Evolutionary conservation across 2,797 vertebrate genomes (phyloP), one percentile per base, ranked within the genome.

Genomic region (Liparis tanakae): DNA sequence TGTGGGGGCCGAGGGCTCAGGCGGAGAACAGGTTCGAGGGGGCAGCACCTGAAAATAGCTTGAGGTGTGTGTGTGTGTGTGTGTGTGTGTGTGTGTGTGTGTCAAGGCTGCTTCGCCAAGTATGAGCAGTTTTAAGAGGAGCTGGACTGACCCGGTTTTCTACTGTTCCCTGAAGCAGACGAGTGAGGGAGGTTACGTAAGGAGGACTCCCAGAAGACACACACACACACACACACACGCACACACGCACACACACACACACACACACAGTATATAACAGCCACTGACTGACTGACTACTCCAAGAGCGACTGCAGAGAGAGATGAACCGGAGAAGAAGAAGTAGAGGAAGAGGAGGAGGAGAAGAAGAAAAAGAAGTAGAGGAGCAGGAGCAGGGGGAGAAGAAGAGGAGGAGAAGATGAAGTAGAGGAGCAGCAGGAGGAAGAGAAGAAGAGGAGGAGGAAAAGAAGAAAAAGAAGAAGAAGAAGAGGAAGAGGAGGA

Each of bases 61-160:
- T 74, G 69, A 76, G 78, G 78, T 20, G 14, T 7, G 2, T 6
- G 46, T 53, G 59, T 6, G 18, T 44, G 51, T 70, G 63, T 61
- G 70, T 41, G 18, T 41, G 61, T 54, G 64, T 33, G 57, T 25
- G 44, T 61, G 70, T 55, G 76, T 53, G 67, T 56, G 72, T 80
- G 59, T 78, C 62, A 70, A 77, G 71, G 70, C 73, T 65, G 68
- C 74, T 69, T 69, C 18, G 43, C 72, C 83, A 74, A 67, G 77
- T 78, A 85, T 59, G 76, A 79, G 82, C 54, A 71, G 84, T 90
- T 86, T 46, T 46, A 91, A 78, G 72, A 72, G 33, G 66, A 84
- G 78, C 82, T 61, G 67, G 53, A 74, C 82, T 89, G 88, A 92
- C 87, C 89, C 80, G 17, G 61, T 87, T 90, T 84, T 67, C 68